Evolutionary conservation across 2,113 vertebrate species (phyloP).

Genomic region (Phalacrocorax brasilianus): DNA sequence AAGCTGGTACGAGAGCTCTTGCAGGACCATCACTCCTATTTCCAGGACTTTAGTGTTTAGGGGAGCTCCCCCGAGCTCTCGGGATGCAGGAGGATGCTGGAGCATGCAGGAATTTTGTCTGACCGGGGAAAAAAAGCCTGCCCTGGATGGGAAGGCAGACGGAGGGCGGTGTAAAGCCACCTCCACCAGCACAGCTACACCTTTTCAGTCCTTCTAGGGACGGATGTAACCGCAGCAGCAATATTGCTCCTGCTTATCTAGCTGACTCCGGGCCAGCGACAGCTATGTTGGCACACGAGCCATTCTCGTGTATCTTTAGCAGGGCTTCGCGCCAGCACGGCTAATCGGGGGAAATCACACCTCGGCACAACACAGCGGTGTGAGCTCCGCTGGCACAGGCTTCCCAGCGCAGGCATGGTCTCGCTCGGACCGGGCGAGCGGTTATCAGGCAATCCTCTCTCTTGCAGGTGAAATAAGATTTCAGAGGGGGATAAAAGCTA

Average conservation of each 20-base stretch:
- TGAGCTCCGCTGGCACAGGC: background rate
- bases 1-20: background rate
- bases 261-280: background rate
- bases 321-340: background rate
- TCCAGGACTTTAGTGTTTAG: background rate
- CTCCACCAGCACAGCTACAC: accelerated
- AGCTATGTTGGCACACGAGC: background rate
- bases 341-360: background rate
- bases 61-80: background rate
- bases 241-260: background rate
- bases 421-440: accelerated
- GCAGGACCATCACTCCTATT: accelerated
- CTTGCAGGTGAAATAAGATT: accelerated
- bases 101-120: background rate
- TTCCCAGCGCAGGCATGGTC: background rate
- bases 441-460: background rate
- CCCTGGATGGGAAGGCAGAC: accelerated
- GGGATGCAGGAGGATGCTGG: accelerated
- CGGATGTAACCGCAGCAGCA: background rate
- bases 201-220: accelerated
- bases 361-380: background rate
- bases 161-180: accelerated
- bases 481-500: background rate
- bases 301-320: accelerated
- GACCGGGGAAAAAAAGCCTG: background rate